Evolutionary conservation across 2,113 vertebrate genomes (phyloP).

Genomic region (Carettochelys insculpta): DNA sequence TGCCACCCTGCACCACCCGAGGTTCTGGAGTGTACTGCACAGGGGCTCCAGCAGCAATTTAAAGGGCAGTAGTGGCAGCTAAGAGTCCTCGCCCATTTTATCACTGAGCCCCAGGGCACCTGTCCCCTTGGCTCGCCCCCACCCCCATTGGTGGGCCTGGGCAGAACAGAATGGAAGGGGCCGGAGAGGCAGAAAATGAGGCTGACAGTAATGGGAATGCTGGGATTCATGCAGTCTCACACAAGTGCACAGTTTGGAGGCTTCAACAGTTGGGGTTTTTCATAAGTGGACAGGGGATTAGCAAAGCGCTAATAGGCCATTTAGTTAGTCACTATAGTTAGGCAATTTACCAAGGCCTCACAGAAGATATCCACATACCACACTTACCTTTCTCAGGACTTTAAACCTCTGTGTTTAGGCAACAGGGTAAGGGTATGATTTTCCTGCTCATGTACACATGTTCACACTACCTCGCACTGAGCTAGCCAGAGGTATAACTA

Average conservation of each 20-base stretch:
- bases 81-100: too few species aligned
- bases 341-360: slow-evolving; percentile 6
- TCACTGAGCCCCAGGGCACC: too few species aligned
- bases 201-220: background rate
- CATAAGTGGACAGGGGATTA: slow-evolving; percentile 1
- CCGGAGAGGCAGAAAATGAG: background rate
- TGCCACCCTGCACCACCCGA: too few species aligned
- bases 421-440: background rate
- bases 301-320: background rate
- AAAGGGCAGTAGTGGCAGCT: too few species aligned
- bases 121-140: background rate
- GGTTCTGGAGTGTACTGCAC: too few species aligned
- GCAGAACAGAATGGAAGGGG: background rate
- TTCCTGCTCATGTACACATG: background rate
- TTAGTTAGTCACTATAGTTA: background rate
- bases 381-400: background rate
- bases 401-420: background rate
- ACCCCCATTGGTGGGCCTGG: too few species aligned
- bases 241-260: background rate
- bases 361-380: background rate
- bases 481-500: background rate
- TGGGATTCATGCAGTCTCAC: background rate
- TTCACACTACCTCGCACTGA: background rate
- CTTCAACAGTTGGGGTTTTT: background rate
- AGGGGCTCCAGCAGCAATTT: too few species aligned